Evolutionary conservation across 2,113 vertebrate species (phyloP), one percentile per base, ranked within the genome.

Genomic region (Chaetura pelagica): DNA sequence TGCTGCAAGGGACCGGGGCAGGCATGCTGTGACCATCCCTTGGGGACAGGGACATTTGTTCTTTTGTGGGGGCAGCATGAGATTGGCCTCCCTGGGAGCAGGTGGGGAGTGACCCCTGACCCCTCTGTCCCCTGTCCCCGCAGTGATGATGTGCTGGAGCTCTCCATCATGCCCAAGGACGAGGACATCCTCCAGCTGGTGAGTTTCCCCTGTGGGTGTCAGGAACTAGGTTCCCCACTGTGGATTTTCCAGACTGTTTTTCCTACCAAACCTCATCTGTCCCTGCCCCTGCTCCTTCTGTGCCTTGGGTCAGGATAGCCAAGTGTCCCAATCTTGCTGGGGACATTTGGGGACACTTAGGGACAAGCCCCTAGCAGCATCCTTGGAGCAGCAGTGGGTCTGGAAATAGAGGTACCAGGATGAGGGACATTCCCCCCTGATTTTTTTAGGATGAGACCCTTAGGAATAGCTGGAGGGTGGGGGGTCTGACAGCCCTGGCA

Each of bases 161-260:
- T 99, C 67, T 99, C 99, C 86, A 99, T 99, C 91, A 99, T 99
- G 99, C 99, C 99, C 97, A 99, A 99, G 97, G 99, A 99, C 1
- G 99, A 99, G 97, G 99, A 99, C 76, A 98, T 99, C 92, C 98
- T 99, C 84, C 99, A 99, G 97, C 97, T 99, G 99, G 99, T 99
- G 98, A 99, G 99, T 71, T n/a, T 49, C 22, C 61, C 1, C 0
- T 24, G 35, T 0, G 4, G 51, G 38, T 42, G 40, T 57, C 46
- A 15, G 46, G 67, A 66, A 6, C 58, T 2, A 1, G 34, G 49
- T 23, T 55, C 40, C 69, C 57, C 32, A 10, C 23, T 7, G 6
- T 48, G 79, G 61, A 66, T 78, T 78, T 75, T 44, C 80, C 8
- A 1, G 58, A 78, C n/a, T 55, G 57, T 61, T 76, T 91, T 83